Base-by-base conservation (phyloP, 2,888 invertebrate genomes). In the Crocallis elinguaria region DNA sequence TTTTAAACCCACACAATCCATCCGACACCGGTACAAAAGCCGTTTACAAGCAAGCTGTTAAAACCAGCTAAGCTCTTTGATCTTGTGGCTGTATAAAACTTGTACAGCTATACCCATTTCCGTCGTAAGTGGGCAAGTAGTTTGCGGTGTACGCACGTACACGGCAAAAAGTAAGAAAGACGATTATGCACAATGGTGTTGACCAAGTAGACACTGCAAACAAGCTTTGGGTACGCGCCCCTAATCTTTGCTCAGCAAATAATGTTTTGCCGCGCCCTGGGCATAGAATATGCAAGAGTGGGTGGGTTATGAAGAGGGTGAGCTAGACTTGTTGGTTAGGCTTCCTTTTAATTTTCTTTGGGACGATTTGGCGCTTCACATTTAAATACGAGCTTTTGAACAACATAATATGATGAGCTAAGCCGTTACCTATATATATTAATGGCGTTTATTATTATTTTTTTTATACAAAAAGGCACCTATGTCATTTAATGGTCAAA, bases 111-210 rank as follows among this genome's bases (percentile, higher is more conserved):
- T 21, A 49, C 37, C 43, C 37, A 51, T 65, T 64, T 62, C 66
- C 48, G 25, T 65, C 60, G 60, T 66, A 69, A 71, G 57, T 68
- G 67, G 63, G 69, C 72, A 73, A 68, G 71, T 73, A 62, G 67
- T 78, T 72, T 74, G 72, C 63, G 60, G 61, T 60, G 62, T 51
- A 67, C 74, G 66, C 66, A 72, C 60, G 61, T 54, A 38, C 54
- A 27, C 32, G 36, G 67, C 64, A 69, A 74, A 70, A 77, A 79
- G 77, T 71, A 77, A 82, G 79, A 75, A 82, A 79, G 78, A 69
- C 77, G 82, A 85, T 85, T 85, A 86, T 80, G 79, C 79, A 73
- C 77, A 78, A 78, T 74, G 80, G 74, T 84, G 84, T 87, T 86
- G 77, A 72, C 79, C 66, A 46, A 73, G 81, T 70, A 77, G 83